Percentiles rank a stretch among this genome's conserved stretches.
Evolutionary conservation across 2,797 vertebrate genomes (phyloP).

Genomic region (Florisuga fusca): DNA sequence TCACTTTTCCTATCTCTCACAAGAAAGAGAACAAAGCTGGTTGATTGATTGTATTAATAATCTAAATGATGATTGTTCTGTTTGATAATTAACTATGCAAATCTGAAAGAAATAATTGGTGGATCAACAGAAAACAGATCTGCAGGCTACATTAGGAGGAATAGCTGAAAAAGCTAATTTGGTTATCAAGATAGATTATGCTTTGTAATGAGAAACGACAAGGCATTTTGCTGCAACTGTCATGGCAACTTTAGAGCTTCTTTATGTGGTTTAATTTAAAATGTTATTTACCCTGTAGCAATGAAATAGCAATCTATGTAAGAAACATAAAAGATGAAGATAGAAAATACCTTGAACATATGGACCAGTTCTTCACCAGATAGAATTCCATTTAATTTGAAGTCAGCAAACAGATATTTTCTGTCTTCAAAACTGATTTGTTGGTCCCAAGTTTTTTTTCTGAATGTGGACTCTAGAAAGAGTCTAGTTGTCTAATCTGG

Average conservation of each 20-base stretch:
- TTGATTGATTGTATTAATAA: conserved; percentile 34
- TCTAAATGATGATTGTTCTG: conserved; percentile 5
- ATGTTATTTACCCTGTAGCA: conserved; percentile 40
- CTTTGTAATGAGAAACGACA: conserved; percentile 41
- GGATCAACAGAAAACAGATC: conserved; percentile 46
- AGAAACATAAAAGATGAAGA: conserved; percentile 26
- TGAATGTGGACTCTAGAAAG: neutral
- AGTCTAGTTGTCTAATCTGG: neutral
- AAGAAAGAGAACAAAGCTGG: neutral
- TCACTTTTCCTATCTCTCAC: neutral
- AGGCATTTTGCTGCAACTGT: conserved; percentile 32
- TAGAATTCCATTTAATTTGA: neutral
- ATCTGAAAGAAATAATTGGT: conserved; percentile 32
- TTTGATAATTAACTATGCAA: conserved; percentile 36
- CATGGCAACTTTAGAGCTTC: conserved; percentile 28
- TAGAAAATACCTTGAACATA: conserved; percentile 32
- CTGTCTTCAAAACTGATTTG: neutral
- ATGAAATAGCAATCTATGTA: conserved; percentile 6
- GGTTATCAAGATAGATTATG: conserved; percentile 50
- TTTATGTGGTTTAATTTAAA: conserved; percentile 46
- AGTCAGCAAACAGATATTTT: neutral
- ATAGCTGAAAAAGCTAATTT: conserved; percentile 39
- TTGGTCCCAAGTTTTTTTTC: neutral
- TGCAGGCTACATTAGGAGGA: neutral
- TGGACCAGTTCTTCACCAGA: neutral